Percentiles rank a stretch among this genome's conserved stretches.
These are phyloP conservation scores for Andrena haemorrhoa DNA, from an alignment of 2,888 invertebrate genomes.

Conservation along the genomic window DNA sequence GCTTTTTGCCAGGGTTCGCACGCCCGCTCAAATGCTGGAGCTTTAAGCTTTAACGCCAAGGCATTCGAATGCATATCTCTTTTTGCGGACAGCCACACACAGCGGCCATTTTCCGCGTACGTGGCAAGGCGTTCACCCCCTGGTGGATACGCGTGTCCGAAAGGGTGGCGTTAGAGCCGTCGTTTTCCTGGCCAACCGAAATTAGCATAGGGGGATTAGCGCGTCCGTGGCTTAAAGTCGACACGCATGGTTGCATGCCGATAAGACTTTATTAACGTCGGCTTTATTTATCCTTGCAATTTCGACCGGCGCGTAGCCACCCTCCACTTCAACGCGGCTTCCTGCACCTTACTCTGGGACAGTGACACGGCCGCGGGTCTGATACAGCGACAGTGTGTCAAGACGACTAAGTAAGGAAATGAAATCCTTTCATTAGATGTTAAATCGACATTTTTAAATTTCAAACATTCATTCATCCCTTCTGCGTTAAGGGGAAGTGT, in stretches of 20 bases:
- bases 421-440: too few relatives aligned
- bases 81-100: conserved; percentile 5
- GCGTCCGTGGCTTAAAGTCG: conserved; percentile 80
- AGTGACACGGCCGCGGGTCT: background rate
- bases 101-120: conserved; percentile 18
- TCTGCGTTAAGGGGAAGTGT: too few relatives aligned
- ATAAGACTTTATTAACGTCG: conserved; percentile 82
- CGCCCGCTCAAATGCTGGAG: background rate
- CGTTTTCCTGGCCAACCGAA: conserved; percentile 66
- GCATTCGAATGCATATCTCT: conserved; percentile 33
- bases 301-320: conserved; percentile 39
- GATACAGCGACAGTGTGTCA: too few relatives aligned
- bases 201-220: conserved; percentile 81
- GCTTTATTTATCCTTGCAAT: conserved; percentile 75
- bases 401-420: too few relatives aligned
- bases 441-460: too few relatives aligned
- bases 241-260: conserved; percentile 81
- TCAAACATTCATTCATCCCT: too few relatives aligned
- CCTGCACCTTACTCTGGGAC: background rate
- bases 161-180: conserved; percentile 55
- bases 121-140: conserved; percentile 14
- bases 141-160: conserved; percentile 45
- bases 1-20: background rate
- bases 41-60: background rate
- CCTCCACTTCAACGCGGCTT: conserved; percentile 16